These are phyloP conservation scores for Oryctolagus cuniculus DNA, from an alignment of 2,113 vertebrate genomes.

Conservation along the genomic window mOryCun1.1 NC_091441.1:23304001-23304500, in stretches of 20 bases:
- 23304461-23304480: neutral
- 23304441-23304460: neutral
- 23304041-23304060: neutral
- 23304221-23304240: neutral
- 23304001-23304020: slow-evolving; percentile 7
- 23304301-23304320: neutral
- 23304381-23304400: neutral
- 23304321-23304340: neutral
- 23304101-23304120: neutral
- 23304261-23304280: neutral
- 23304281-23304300: neutral
- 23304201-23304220: neutral
- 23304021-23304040: neutral
- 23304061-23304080: neutral
- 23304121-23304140: neutral
- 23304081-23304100: neutral
- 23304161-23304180: neutral
- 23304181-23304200: neutral
- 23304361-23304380: too few species aligned
- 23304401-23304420: neutral
- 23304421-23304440: accelerated
- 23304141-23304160: neutral
- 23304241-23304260: neutral
- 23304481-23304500: neutral
- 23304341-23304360: accelerated